Evolutionary conservation across 2,888 invertebrate species (phyloP).

Genomic region (Coelinius sp.): DNA sequence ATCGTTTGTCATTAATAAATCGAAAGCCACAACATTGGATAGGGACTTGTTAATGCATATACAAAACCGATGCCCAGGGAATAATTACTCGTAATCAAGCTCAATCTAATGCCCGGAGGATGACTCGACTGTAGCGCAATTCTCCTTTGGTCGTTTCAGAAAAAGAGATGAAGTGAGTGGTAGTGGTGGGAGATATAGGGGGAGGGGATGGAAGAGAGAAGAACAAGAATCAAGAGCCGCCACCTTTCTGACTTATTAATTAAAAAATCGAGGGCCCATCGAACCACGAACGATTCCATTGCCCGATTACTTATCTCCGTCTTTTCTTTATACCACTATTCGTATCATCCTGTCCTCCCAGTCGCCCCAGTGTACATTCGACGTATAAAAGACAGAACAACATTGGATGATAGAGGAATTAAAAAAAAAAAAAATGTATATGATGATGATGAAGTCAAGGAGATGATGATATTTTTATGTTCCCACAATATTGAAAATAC

Average conservation of each 20-base stretch:
- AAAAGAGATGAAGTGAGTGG: neutral
- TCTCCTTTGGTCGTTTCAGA: neutral
- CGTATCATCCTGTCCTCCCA: neutral
- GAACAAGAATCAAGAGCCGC: constrained; percentile 20
- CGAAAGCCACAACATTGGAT: neutral
- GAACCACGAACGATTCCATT: constrained; percentile 23
- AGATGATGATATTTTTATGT: constrained; percentile 9
- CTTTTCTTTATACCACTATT: constrained; percentile 29
- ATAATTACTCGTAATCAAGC: constrained; percentile 69
- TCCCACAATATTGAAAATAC: constrained; percentile 19
- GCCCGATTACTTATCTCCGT: constrained; percentile 17
- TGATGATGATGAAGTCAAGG: neutral
- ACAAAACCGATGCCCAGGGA: constrained; percentile 48
- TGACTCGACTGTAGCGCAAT: constrained; percentile 54
- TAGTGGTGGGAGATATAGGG: neutral
- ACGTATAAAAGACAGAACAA: constrained; percentile 3
- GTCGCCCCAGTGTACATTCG: neutral
- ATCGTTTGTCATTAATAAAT: constrained; percentile 15
- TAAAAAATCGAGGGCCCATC: constrained; percentile 22
- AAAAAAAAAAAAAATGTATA: neutral
- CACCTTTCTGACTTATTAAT: constrained; percentile 26
- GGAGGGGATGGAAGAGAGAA: neutral
- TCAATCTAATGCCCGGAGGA: constrained; percentile 66
- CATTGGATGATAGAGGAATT: neutral
- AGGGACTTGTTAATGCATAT: constrained; percentile 2